Percentiles rank a stretch among this genome's conserved stretches.
phyloP scores from a whole-genome alignment of 2,888 invertebrate genomes.

The Cetonia aurata region DNA sequence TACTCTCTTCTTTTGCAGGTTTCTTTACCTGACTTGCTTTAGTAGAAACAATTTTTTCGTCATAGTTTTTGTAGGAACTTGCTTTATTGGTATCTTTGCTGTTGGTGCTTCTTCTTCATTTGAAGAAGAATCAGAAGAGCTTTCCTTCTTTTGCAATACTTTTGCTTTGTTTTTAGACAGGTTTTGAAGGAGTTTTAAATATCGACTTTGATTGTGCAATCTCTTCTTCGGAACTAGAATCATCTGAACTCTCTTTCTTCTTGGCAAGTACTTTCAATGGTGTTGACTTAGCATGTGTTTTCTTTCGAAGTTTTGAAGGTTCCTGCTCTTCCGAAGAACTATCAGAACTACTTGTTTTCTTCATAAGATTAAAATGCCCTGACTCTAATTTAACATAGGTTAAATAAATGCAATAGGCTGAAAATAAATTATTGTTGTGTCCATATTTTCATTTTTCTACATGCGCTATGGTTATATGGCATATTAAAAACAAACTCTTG shows the following conservation, averaged over 20 bases:
- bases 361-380: too few species aligned
- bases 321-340: conserved; percentile 59
- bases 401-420: too few species aligned
- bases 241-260: conserved; percentile 54
- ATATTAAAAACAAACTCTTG: too few species aligned
- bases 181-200: conserved; percentile 26
- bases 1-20: conserved; percentile 57
- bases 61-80: conserved; percentile 33
- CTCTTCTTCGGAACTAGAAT: conserved; percentile 59
- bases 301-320: conserved; percentile 52
- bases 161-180: conserved; percentile 32
- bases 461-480: too few species aligned
- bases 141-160: conserved; percentile 47
- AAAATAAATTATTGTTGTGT: too few species aligned
- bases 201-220: conserved; percentile 41
- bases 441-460: too few species aligned
- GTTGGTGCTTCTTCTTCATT: conserved; percentile 46
- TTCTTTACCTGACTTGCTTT: conserved; percentile 52
- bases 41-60: conserved; percentile 46
- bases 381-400: too few species aligned
- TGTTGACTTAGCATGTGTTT: conserved; percentile 46
- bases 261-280: conserved; percentile 12
- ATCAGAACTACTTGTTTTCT: conserved; percentile 54
- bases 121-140: conserved; percentile 47
- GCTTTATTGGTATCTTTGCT: conserved; percentile 38